Evolutionary conservation across 2,113 vertebrate species (phyloP).

Genomic region (Lophura nycthemera): DNA sequence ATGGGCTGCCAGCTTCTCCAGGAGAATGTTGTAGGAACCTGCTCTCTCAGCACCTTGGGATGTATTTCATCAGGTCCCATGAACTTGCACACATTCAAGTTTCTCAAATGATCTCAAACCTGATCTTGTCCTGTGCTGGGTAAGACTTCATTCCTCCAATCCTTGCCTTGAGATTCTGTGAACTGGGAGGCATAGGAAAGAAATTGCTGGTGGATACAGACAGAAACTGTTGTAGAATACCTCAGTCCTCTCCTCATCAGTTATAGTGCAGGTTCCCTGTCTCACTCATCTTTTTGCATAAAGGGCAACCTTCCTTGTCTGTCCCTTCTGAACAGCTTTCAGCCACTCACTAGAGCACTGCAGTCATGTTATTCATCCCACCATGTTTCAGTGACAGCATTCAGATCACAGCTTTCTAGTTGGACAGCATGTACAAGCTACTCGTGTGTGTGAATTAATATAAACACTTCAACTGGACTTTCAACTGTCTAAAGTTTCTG

Average conservation of each 20-base stretch:
- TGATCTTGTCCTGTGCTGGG: neutral
- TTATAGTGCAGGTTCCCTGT: neutral
- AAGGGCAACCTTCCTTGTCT: no score
- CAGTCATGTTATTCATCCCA: neutral
- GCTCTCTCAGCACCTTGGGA: neutral
- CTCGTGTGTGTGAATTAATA: neutral
- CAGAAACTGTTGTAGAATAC: neutral
- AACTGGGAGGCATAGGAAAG: neutral
- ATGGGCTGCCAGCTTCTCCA: no score
- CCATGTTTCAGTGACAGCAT: neutral
- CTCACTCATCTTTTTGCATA: neutral
- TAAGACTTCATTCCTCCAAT: neutral
- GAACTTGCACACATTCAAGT: neutral
- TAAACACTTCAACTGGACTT: neutral
- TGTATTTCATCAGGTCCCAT: neutral
- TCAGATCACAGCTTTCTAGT: neutral
- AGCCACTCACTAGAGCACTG: neutral
- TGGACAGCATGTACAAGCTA: neutral
- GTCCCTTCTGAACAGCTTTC: no score
- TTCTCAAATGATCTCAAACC: neutral
- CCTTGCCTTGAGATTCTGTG: neutral
- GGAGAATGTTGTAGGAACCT: neutral
- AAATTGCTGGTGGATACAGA: neutral
- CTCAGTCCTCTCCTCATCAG: neutral
- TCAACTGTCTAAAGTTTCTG: neutral